Conservation (phyloP, 2,113 vertebrate genomes). For the Orcinus orca region DNA sequence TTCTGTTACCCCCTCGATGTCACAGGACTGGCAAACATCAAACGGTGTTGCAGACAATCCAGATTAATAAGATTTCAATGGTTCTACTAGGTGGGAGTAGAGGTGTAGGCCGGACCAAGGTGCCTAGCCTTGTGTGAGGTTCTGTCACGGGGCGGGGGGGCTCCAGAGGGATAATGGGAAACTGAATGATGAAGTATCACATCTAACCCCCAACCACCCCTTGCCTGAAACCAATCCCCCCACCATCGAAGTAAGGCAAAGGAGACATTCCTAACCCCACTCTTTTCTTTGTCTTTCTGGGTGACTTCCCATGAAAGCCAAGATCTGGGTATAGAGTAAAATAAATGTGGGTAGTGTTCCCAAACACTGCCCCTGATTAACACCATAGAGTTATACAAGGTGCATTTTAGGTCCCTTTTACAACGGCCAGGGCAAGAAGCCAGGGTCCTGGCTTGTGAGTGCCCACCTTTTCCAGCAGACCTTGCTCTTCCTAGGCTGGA, state of each 20-base stretch:
- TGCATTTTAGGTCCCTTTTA: neutral
- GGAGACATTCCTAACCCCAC: neutral
- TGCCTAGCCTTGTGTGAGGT: neutral
- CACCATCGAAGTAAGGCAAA: neutral
- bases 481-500: neutral
- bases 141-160: neutral
- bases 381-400: neutral
- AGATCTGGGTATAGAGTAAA: neutral
- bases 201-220: neutral
- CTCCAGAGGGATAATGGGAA: neutral
- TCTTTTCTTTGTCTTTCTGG: neutral
- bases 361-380: neutral
- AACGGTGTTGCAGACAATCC: neutral
- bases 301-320: neutral
- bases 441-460: neutral
- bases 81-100: neutral
- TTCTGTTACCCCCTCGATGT: neutral
- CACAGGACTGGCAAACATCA: neutral
- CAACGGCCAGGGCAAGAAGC: neutral
- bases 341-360: neutral
- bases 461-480: neutral
- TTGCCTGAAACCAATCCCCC: neutral
- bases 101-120: too few species aligned
- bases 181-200: neutral
- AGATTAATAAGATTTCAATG: neutral